These are phyloP conservation scores for Riparia riparia DNA, from an alignment of 2,113 vertebrate species.

Conservation along the genomic window DNA sequence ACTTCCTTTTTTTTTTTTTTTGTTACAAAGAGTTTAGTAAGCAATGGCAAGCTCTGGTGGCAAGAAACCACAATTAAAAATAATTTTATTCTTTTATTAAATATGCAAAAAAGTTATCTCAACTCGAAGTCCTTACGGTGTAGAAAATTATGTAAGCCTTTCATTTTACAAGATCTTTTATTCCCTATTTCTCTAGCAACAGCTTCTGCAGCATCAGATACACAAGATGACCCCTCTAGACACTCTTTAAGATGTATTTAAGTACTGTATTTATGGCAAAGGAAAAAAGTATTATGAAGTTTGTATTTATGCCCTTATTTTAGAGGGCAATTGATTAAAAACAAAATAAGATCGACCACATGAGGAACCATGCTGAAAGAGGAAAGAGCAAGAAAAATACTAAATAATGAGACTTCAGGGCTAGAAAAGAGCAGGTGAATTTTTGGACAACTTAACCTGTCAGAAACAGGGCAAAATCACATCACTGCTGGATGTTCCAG, in stretches of 20 bases:
- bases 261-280: neutral
- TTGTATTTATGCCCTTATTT: neutral
- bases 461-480: neutral
- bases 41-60: neutral
- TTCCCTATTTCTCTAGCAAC: neutral
- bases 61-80: constrained; percentile 7
- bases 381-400: neutral
- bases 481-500: neutral
- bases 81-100: neutral
- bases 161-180: neutral
- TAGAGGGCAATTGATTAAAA: neutral
- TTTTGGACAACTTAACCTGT: neutral
- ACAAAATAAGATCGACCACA: neutral
- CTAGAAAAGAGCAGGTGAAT: neutral
- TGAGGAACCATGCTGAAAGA: neutral
- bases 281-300: neutral
- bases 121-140: neutral
- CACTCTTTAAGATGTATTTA: neutral
- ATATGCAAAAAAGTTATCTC: neutral
- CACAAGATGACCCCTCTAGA: neutral
- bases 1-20: neutral
- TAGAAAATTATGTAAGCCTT: neutral
- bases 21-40: neutral
- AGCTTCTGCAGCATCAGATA: neutral
- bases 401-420: neutral